Percentiles rank a stretch among this genome's conserved stretches.
These are phyloP conservation scores for Astropecten irregularis DNA, from an alignment of 53 echinoderm and acorn worm species.

Conservation along the genomic window DNA sequence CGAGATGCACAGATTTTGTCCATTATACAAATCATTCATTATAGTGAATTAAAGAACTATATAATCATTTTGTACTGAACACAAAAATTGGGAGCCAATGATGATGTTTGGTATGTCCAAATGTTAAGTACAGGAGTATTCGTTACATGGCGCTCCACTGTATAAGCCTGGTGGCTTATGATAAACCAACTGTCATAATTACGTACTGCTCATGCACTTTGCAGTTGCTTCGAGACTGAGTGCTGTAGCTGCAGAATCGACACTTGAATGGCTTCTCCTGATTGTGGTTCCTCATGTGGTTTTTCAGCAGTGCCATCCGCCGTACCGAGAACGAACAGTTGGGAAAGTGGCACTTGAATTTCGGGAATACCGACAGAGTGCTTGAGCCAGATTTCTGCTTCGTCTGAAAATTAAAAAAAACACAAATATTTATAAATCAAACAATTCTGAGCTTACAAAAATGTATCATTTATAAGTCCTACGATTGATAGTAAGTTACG, in stretches of 20 bases:
- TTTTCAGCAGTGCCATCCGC: conserved; percentile 38
- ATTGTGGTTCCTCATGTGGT: conserved; percentile 43
- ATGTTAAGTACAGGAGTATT: too few species aligned
- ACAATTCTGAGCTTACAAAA: neutral
- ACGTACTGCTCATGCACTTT: conserved; percentile 52
- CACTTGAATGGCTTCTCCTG: conserved; percentile 41
- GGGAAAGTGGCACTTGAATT: conserved; percentile 37
- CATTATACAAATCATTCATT: too few species aligned
- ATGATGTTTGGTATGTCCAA: too few species aligned
- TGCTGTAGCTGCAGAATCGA: conserved; percentile 41
- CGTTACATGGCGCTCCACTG: too few species aligned
- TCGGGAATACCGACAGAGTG: neutral
- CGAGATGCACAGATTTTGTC: too few species aligned
- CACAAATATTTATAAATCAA: neutral
- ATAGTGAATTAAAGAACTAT: too few species aligned
- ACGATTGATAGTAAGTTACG: too few species aligned
- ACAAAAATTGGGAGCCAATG: too few species aligned
- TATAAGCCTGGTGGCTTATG: too few species aligned
- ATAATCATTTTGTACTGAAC: too few species aligned
- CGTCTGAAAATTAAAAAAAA: neutral
- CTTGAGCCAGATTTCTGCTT: neutral
- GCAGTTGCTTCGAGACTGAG: conserved; percentile 44
- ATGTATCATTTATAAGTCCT: too few species aligned
- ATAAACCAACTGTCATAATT: too few species aligned
- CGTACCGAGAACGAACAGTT: conserved; percentile 21